These are phyloP conservation scores for Harlomillsia oculata DNA, from an alignment of 1,140 invertebrate species.

Conservation along the genomic window DNA sequence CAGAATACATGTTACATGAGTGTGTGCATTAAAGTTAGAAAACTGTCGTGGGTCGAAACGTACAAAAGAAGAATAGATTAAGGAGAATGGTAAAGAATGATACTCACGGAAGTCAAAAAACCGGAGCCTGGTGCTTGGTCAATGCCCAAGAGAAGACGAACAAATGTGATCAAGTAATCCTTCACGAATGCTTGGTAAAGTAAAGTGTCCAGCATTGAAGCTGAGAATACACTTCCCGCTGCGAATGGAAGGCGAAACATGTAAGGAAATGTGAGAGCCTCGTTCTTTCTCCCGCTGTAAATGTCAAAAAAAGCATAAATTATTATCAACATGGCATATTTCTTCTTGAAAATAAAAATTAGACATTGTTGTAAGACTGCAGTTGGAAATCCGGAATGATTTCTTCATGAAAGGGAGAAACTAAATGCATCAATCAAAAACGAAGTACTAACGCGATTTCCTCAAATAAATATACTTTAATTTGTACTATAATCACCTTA, in stretches of 20 bases:
- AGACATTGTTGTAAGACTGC: too few species aligned
- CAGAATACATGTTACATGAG: neutral
- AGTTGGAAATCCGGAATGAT: too few species aligned
- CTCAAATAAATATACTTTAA: too few species aligned
- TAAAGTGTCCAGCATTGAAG: constrained; percentile 75
- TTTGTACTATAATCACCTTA: too few species aligned
- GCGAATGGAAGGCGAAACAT: constrained; percentile 98
- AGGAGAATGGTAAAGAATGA: neutral
- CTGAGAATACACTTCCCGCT: constrained; percentile 91
- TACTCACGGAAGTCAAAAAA: constrained; percentile 83
- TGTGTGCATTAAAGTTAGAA: neutral
- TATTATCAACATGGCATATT: too few species aligned
- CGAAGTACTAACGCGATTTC: too few species aligned
- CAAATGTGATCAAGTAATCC: constrained; percentile 96
- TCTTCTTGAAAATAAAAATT: too few species aligned
- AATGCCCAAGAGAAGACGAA: constrained; percentile 86
- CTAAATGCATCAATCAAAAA: too few species aligned
- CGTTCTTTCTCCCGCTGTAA: constrained; percentile 88
- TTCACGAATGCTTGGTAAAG: constrained; percentile 94
- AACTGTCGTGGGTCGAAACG: neutral
- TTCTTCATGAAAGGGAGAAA: too few species aligned
- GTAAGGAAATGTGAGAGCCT: constrained; percentile 95
- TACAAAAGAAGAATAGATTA: too few species aligned
- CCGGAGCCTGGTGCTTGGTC: constrained; percentile 96
- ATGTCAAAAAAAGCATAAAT: too few species aligned